Base-by-base conservation (phyloP, 2,113 vertebrate species). In the Neofelis nebulosa region DNA sequence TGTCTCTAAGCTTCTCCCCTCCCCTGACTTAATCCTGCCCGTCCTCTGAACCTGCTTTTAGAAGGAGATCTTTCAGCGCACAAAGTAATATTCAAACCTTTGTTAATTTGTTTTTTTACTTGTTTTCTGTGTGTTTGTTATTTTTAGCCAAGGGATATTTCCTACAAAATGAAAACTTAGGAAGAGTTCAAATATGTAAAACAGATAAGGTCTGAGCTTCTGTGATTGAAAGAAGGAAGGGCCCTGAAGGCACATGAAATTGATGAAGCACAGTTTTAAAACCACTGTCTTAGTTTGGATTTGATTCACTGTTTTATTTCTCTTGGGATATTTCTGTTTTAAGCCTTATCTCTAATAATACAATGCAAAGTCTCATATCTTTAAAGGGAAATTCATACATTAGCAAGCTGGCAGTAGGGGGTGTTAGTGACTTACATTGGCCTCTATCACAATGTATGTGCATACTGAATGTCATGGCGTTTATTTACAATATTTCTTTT, bases 271-370 rank as follows among this genome's bases (percentile, higher is more conserved):
- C 71, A 84, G n/a, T 80, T 91, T 92, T 83, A 86, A 92, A 96
- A 36, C 4, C 31, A 45, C 36, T 65, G 55, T 71, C 31, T 83
- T 86, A 50, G 5, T 68, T 38, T 97, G 74, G n/a, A 48, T 97
- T 96, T 86, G 18, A 88, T 76, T 88, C 55, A 78, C 7, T 83
- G 2, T 89, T 63, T 68, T 97, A 83, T 89, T 94, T 95, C 74
- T 97, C 84, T 92, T 86, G 86, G 78, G 91, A 68, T 83, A 74
- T 41, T 92, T 94, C 61, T 94, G n/a, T 89, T 91, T 94, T 78
- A 74, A 94, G 89, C n/a, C 21, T 97, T 95, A 85, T 88, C 81
- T 96, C 27, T 76, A 73, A 74, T 73, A 85, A 50, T 89, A 19
- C 18, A 93, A 19, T 50, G 14, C 19, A 93, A 95, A 82, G 19